A percentile compares a stretch with the other conserved stretches of the same genome.
phyloP scores from a whole-genome alignment of 2,888 invertebrate species.

The Epinotia ramella region DNA sequence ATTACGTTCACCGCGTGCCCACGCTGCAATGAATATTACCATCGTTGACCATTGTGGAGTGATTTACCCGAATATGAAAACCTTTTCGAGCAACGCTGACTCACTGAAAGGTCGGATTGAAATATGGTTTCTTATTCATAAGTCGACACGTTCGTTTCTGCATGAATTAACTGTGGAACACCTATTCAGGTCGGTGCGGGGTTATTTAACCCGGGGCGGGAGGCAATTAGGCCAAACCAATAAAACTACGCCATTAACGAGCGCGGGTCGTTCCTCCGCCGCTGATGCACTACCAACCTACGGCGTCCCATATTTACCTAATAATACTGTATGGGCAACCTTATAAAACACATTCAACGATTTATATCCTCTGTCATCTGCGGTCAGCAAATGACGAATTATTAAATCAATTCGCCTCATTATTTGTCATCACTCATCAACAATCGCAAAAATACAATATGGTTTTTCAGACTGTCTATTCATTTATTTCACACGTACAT shows the following conservation, averaged over 20 bases:
- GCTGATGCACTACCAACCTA: conserved; percentile 50
- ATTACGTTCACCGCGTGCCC: conserved; percentile 54
- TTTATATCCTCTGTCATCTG: conserved; percentile 15
- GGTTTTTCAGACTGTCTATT: neutral
- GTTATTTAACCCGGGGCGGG: conserved; percentile 71
- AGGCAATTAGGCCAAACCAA: conserved; percentile 79
- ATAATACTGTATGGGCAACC: conserved; percentile 29
- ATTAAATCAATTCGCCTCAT: neutral
- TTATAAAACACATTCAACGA: conserved; percentile 31
- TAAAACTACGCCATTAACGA: conserved; percentile 72
- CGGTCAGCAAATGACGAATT: conserved; percentile 9
- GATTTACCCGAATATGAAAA: conserved; percentile 44
- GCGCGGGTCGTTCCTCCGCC: conserved; percentile 64
- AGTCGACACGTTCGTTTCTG: conserved; percentile 47
- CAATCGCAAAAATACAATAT: neutral
- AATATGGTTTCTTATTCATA: conserved; percentile 36
- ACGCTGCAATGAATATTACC: conserved; percentile 52
- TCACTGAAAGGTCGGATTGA: conserved; percentile 42
- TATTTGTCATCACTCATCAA: neutral
- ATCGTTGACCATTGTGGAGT: conserved; percentile 46
- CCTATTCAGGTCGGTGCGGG: conserved; percentile 70
- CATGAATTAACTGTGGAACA: conserved; percentile 56
- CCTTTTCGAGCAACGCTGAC: conserved; percentile 45
- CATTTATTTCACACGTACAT: neutral
- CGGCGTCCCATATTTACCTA: conserved; percentile 41